A percentile compares a stretch with the other conserved stretches of the same genome.
phyloP scores from a whole-genome alignment of 1,140 invertebrate species.

The Drosophila saltans region DNA sequence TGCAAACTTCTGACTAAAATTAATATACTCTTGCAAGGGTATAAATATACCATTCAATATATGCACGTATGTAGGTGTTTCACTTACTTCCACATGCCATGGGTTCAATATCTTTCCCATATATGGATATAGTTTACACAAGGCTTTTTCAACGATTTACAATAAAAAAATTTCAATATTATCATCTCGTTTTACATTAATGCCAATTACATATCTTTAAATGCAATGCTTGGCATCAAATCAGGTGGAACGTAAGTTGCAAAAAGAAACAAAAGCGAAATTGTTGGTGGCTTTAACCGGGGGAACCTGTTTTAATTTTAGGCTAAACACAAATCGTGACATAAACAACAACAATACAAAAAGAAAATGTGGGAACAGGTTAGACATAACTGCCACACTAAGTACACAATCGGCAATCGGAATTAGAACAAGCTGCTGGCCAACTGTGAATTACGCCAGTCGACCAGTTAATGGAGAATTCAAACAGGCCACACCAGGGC shows the following conservation, averaged over 20 bases:
- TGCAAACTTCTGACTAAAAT: too few species aligned
- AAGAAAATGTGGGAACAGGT: slow-evolving; percentile 76
- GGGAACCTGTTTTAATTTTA: slow-evolving; percentile 65
- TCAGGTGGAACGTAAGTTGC: slow-evolving; percentile 17
- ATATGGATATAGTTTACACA: not conserved
- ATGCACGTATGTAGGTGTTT: slow-evolving; percentile 2
- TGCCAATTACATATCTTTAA: slow-evolving; percentile 55
- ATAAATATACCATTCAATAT: not conserved
- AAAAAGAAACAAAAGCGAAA: slow-evolving; percentile 13
- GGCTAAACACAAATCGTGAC: slow-evolving; percentile 66
- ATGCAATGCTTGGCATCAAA: slow-evolving; percentile 20
- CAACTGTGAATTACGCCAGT: slow-evolving; percentile 61
- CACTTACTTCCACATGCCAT: not conserved
- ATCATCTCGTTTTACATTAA: not conserved
- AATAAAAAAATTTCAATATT: not conserved
- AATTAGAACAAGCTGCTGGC: slow-evolving; percentile 67
- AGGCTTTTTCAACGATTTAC: not conserved
- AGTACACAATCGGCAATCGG: slow-evolving; percentile 37
- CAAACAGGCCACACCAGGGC: slow-evolving; percentile 9
- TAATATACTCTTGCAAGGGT: too few species aligned
- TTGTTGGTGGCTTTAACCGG: slow-evolving; percentile 7
- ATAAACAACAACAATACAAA: slow-evolving; percentile 55
- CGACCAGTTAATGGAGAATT: not conserved
- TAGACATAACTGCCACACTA: slow-evolving; percentile 30
- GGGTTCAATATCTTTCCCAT: slow-evolving; percentile 1